Base-by-base conservation (phyloP, 2,888 invertebrate genomes). In the Margaritifera margaritifera region DNA sequence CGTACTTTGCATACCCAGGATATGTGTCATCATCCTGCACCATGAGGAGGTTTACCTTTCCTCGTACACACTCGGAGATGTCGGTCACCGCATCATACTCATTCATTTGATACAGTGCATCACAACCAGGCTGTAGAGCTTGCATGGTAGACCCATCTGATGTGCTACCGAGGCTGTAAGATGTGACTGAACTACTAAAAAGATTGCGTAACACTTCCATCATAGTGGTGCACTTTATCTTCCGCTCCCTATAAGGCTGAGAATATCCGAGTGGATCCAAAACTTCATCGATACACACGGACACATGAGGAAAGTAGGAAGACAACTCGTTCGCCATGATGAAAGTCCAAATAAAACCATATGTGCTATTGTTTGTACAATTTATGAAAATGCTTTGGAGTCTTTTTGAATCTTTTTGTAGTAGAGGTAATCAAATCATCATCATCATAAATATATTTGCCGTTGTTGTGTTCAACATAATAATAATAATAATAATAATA, bases 161-260 rank as follows among this genome's bases (percentile, higher is more conserved):
- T 11, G 51, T 50, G 31, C 65, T 65, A 27, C 66, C 66, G 27
- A 66, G 60, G 42, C 60, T 54, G 22, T 60, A 66, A 6, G 53
- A 54, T 25, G 52, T 6, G 62, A 51, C 22, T 52, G 31, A 6
- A 62, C 62, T 22, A 53, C 27, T 59, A n/a, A 51, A 31, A 2
- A 59, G 51, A 6, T 42, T 60, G 53, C 60, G 60, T 24, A 53
- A 27, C 22, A 54, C 27, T 6, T 51, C 27, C n/a, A 59, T 54
- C 27, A 66, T 11, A 6, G 53, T 20, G 8, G 60, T 31, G 24
- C 60, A 19, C 54, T 60, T 53, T 27, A 31, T 4, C 57, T 31
- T 11, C 52, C 18, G 18, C 52, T 42, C 22, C 59, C 59, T 25
- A 27, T 66, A 6, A 66, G n/a, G n/a, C 66, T 60, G 15, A 59